Evolutionary conservation across 2,113 vertebrate species (phyloP), one percentile per base, ranked within the genome.

Genomic region (Ellobius talpinus): DNA sequence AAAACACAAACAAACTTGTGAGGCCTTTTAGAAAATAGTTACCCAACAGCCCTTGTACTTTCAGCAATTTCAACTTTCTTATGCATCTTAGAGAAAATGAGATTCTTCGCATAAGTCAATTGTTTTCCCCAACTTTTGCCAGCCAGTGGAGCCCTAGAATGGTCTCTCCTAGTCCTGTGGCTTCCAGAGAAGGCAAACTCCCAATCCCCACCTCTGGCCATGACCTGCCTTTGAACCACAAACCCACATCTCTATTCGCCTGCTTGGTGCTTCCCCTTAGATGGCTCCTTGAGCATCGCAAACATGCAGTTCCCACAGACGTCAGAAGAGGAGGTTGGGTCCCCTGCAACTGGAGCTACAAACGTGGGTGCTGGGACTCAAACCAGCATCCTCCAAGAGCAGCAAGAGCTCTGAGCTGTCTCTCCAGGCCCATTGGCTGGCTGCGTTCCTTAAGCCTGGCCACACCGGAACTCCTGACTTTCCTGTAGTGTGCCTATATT

Each of bases 31-130:
- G 78, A 92, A 84, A 95, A 36, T 78, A 93, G 92, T 74, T 74
- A 47, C 88, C 94, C 91, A 91, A 66, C 21, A 79, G n/a, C 70
- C 14, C 45, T 87, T 74, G 76, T 84, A 45, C 58, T 90, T 45
- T 66, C 55, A 74, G 70, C 82, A 73, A 63, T 55, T 76, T 89
- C 55, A 91, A 45, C 42, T 2, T 76, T 26, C 84, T 89, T 47
- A 68, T 33, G 39, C 29, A 65, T 39, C 23, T 93, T 70, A n/a
- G 72, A 70, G 78, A 77, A 95, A 93, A 55, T 65, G n/a, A 91
- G 88, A 84, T 89, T 84, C 63, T 87, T 68, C 82, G 61, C 24
- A 42, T 68, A 33, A 36, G 10, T 0, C 0, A 66, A 10, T 61
- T 1, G 2, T 87, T 93, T 85, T 33, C 61, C 65, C 61, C 82